Evolutionary conservation across 2,888 invertebrate species (phyloP).

Genomic region (Drosophila lutescens): DNA sequence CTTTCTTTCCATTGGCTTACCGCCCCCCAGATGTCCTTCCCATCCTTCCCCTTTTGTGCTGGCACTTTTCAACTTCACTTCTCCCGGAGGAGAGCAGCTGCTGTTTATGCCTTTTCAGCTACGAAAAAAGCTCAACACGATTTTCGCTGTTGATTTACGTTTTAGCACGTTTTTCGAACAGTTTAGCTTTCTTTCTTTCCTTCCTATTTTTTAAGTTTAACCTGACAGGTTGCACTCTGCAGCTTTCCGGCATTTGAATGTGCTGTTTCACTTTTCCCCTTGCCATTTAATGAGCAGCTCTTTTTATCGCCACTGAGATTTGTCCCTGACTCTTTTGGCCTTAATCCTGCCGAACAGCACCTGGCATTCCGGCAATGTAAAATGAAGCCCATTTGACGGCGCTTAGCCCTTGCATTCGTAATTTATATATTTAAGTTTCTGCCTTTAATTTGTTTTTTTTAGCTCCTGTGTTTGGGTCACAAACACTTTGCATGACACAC

Average conservation of each 20-base stretch:
- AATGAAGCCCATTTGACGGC: slow-evolving; percentile 8
- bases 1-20: slow-evolving; percentile 36
- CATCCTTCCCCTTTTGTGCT: slow-evolving; percentile 43
- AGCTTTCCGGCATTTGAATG: slow-evolving; percentile 54
- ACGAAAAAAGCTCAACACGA: slow-evolving; percentile 74
- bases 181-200: slow-evolving; percentile 40
- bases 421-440: slow-evolving; percentile 32
- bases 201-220: slow-evolving; percentile 47
- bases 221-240: slow-evolving; percentile 62
- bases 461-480: slow-evolving; percentile 11
- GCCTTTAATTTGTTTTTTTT: slow-evolving; percentile 10
- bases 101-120: slow-evolving; percentile 45
- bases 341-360: slow-evolving; percentile 36
- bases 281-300: slow-evolving; percentile 68
- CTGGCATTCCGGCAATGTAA: slow-evolving; percentile 12
- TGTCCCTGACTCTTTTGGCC: slow-evolving; percentile 42
- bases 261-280: slow-evolving; percentile 40
- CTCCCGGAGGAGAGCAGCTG: slow-evolving; percentile 58
- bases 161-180: slow-evolving; percentile 76
- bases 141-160: slow-evolving; percentile 79
- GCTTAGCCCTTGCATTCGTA: slow-evolving; percentile 1
- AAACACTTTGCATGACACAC: slow-evolving; percentile 16
- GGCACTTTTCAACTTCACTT: slow-evolving; percentile 65
- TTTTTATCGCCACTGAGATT: slow-evolving; percentile 49
- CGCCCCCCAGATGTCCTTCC: neutral